Conservation (phyloP, 1,140 invertebrate species). For the Lerema accius region DNA sequence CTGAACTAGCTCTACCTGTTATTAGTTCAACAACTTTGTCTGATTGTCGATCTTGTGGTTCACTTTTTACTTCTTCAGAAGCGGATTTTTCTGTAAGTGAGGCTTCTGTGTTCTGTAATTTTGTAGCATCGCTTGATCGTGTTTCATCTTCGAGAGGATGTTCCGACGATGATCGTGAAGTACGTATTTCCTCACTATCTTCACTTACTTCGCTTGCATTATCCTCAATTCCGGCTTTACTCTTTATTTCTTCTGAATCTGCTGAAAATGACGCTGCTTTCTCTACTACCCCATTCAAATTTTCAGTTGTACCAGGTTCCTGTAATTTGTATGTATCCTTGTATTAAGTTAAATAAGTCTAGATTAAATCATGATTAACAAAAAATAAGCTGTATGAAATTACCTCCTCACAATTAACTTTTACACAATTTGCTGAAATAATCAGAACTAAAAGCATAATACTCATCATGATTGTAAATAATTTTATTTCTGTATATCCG, state of each 20-base stretch:
- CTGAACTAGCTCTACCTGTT: not conserved
- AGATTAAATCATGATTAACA: not conserved
- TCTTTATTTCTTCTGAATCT: not conserved
- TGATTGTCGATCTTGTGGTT: not conserved
- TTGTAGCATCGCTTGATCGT: not conserved
- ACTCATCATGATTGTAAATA: not conserved
- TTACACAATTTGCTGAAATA: slow-evolving; percentile 9
- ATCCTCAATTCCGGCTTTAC: not conserved
- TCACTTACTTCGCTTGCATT: not conserved
- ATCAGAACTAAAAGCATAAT: not conserved
- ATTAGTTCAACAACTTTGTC: not conserved
- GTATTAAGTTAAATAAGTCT: not conserved
- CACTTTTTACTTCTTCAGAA: not conserved
- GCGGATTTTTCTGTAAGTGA: not conserved
- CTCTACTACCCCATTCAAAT: not conserved
- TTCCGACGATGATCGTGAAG: not conserved
- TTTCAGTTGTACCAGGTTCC: slow-evolving; percentile 1
- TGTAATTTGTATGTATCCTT: not conserved
- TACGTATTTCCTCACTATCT: not conserved
- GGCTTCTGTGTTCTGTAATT: slow-evolving; percentile 2
- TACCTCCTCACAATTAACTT: slow-evolving; percentile 2
- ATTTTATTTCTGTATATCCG: no score
- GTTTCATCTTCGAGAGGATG: not conserved
- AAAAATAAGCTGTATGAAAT: not conserved
- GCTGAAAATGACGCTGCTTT: not conserved